Evolutionary conservation across 2,797 vertebrate genomes (phyloP), one percentile per base, ranked within the genome.

Genomic region (Bufotes viridis): DNA sequence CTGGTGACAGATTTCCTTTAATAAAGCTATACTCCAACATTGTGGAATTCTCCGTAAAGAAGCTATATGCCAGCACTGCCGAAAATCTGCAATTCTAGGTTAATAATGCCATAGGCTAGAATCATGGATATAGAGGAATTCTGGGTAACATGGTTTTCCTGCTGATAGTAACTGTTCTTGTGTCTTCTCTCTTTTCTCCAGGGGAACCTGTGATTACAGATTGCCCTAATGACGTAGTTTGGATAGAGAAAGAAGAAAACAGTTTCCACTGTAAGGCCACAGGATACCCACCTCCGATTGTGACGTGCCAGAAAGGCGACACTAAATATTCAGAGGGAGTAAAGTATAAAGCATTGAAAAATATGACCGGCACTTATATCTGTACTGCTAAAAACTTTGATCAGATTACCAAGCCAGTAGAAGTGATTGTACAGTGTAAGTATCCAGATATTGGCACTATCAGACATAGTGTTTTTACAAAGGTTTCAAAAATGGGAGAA

Each of bases 221-320:
- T 34, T 89, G 88, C 15, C 79, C 88, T 12, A 15, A 42, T 13
- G 26, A 69, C 0, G 10, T 78, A 34, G 75, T 81, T 10, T 89
- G 88, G 88, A n/a, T 86, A 13, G 88, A 89, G 4, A 79, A 79
- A 82, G 2, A 78, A 14, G 58, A 67, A 17, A 63, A 26, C 26
- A 26, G 69, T 9, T 89, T 89, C 34, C 24, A 86, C 7, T 89
- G 88, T 63, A 78, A 61, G 26, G 84, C 88, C 3, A 67, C 4
- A 3, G 88, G 88, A 18, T 82, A 86, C 72, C 78, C 88, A 34
- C 0, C 7, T 0, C 88, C 88, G 8, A 63, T 0, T 0, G 84
- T 89, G 15, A 75, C 69, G 18, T 89, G 88, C n/a, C 1, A 1
- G 0, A 69, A 20, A 65, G 34, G n/a, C 17, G 18, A 17, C 29